These are phyloP conservation scores for Tricholaema leucomelas DNA, from an alignment of 2,113 vertebrate genomes.

Conservation along the genomic window DNA sequence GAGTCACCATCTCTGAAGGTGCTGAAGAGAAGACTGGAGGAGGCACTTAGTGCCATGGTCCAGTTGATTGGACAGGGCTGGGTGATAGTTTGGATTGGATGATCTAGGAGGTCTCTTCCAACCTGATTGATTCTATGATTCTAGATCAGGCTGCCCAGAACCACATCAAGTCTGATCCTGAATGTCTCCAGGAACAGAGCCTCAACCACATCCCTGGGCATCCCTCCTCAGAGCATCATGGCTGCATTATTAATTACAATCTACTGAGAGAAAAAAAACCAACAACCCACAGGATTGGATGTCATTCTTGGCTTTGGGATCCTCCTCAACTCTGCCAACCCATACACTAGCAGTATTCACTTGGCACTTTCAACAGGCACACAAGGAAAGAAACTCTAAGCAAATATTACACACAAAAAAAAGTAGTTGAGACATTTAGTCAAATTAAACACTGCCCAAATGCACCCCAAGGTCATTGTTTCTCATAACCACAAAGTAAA, in stretches of 20 bases:
- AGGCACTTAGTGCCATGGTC: too few species aligned
- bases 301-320: background rate
- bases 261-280: background rate
- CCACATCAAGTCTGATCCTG: too few species aligned
- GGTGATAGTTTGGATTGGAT: too few species aligned
- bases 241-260: background rate
- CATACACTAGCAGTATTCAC: background rate
- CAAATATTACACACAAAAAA: background rate
- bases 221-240: background rate
- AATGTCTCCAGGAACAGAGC: too few species aligned
- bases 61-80: too few species aligned
- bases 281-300: background rate
- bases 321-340: background rate
- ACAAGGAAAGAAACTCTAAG: background rate
- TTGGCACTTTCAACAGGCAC: background rate
- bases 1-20: too few species aligned
- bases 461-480: background rate
- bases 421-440: background rate
- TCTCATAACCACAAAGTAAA: background rate
- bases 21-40: too few species aligned
- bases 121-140: too few species aligned
- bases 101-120: too few species aligned
- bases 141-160: too few species aligned
- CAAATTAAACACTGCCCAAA: background rate
- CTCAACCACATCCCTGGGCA: too few species aligned